phyloP scores from a whole-genome alignment of 2,113 vertebrate species.

The Cyanoderma ruficeps region DNA sequence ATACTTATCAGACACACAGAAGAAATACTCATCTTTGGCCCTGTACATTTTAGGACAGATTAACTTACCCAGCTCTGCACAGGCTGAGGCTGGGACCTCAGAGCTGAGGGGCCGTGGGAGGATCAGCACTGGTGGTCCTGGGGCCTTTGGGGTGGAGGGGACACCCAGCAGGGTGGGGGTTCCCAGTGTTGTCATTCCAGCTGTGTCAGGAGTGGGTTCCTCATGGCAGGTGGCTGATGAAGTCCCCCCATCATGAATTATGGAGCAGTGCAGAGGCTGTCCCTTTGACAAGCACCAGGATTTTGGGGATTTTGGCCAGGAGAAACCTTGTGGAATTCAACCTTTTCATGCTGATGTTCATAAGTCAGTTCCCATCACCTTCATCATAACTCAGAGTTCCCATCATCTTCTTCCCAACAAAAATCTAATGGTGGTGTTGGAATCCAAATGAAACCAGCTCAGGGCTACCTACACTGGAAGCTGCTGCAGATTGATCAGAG shows the following conservation, averaged over 20 bases:
- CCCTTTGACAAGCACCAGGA: background rate
- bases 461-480: background rate
- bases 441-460: background rate
- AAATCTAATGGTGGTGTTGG: background rate
- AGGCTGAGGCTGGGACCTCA: background rate
- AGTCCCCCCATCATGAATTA: background rate
- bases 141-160: background rate
- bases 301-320: background rate
- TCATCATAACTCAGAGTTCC: background rate
- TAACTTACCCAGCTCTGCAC: background rate
- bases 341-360: accelerated
- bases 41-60: background rate
- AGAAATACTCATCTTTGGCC: background rate
- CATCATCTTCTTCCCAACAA: background rate
- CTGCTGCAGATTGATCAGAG: background rate
- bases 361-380: background rate
- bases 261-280: background rate
- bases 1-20: background rate
- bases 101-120: background rate
- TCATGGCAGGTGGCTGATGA: background rate
- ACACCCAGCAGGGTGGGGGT: background rate
- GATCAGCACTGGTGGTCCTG: background rate
- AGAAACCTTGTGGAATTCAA: background rate
- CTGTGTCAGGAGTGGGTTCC: background rate
- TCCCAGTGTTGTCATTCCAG: background rate